Base-by-base conservation (phyloP, 1,140 invertebrate genomes). In the Cydia fagiglandana region DNA sequence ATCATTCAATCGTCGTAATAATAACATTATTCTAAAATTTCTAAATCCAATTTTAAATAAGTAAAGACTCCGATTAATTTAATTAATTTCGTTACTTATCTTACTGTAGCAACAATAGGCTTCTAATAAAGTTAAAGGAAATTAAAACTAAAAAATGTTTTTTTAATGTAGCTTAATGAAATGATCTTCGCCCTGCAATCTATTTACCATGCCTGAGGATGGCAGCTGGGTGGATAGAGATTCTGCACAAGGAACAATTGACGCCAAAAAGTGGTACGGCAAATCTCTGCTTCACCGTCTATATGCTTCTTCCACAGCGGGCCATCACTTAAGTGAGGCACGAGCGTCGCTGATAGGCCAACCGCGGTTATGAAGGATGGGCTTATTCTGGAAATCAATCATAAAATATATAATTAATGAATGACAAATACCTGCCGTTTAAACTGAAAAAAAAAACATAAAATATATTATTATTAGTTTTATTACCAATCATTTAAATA, bases 181-280 rank as follows among this genome's bases (percentile, higher is more conserved):
- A 53, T 13, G 13, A 53, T 53, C 50, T 53, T 15, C 15, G n/a
- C 1, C 3, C 50, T 53, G n/a, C 12, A 53, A 53, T 53, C 12
- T 2, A 41, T 17, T 74, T 30, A 74, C 73, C 73, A 74, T 53
- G 73, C 45, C 28, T 74, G 73, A 6, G 73, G 73, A 28, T 53
- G 45, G 20, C 73, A 74, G 13, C 50, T 74, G 10, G 73, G 73
- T 50, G 73, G 45, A 74, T 74, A 74, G 24, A 74, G 20, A 74
- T 74, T 74, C 20, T 74, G 73, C 17, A 74, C 7, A 9, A 74
- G 45, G n/a, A 74, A 56, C 7, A 74, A 12, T 50, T 74, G 73
- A 3, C 50, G 73, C 73, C 73, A 74, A 24, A 50, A 74, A 9
- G 73, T 74, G 15, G 2, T 30, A 5, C 73, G 45, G 50, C 73